Evolutionary conservation across 2,888 invertebrate genomes (phyloP), one percentile per base, ranked within the genome.

Genomic region (Chesias legatella): DNA sequence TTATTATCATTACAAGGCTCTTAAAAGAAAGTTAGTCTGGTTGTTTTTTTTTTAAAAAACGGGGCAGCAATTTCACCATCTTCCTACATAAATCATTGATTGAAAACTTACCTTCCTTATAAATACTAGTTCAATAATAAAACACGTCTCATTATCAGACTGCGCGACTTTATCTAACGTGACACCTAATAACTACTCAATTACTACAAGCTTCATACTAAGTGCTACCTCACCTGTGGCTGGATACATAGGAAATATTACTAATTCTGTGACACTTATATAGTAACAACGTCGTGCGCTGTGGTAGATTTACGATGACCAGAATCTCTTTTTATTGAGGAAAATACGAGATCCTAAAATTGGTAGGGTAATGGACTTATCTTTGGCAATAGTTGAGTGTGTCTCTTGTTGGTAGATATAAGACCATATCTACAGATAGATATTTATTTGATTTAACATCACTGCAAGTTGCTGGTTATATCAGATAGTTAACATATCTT

Each of bases 101-200:
- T 17, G 5, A 3, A 17, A 17, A 17, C 5, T 17, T 3, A 3
- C 2, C 13, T 17, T 3, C 5, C 5, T 2, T 17, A 17, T 17
- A 17, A 27, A 40, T 30, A 41, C 29, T 8, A 35, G 31, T 23
- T 33, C 10, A 22, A 28, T 13, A 35, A 26, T 45, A 41, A 22
- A 36, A 10, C 23, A 30, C 34, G 27, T 30, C 31, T 43, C 33
- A 32, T 1, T 8, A 38, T 38, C 5, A 36, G 41, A 23, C 25
- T 43, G 56, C 56, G 57, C 63, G 53, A 59, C 63, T 61, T 63
- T 59, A 69, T 72, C 62, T 67, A 70, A 73, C 64, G 61, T 66
- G 64, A 67, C 67, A 57, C 46, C 49, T 58, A 61, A 70, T 72
- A 73, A 72, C 67, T 54, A 51, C 37, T 3, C 13, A 17, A 17